Evolutionary conservation across 2,797 vertebrate species (phyloP).

Genomic region (Ptychobarbus kaznakovi): DNA sequence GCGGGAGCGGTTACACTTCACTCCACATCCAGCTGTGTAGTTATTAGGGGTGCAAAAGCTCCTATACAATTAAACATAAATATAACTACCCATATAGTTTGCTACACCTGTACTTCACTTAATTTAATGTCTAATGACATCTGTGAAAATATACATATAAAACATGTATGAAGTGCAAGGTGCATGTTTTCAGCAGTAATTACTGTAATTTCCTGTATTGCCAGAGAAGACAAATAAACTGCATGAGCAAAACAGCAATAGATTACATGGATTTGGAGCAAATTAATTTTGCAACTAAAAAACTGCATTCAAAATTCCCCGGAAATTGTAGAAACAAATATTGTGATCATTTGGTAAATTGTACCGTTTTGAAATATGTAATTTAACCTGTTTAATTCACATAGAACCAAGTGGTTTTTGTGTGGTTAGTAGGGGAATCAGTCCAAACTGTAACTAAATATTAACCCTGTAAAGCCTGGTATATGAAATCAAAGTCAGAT

Average conservation of each 20-base stretch:
- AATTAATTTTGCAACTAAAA: too few species aligned
- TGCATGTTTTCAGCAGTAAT: neutral
- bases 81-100: neutral
- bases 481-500: too few species aligned
- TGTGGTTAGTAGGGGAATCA: too few species aligned
- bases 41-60: neutral
- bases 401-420: too few species aligned
- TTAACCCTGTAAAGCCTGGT: too few species aligned
- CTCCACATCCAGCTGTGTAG: conserved; percentile 14
- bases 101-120: neutral
- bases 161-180: neutral
- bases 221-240: neutral
- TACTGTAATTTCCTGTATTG: neutral
- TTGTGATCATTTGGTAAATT: neutral
- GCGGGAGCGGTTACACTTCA: neutral
- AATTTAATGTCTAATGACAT: neutral
- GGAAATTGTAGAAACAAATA: too few species aligned
- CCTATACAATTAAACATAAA: neutral
- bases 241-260: neutral
- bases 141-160: neutral
- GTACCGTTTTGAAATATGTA: neutral
- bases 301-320: too few species aligned
- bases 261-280: neutral
- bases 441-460: too few species aligned
- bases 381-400: neutral